phyloP scores from a whole-genome alignment of 64 coral and sea anemone genomes.

The Trachythela sp. region DNA sequence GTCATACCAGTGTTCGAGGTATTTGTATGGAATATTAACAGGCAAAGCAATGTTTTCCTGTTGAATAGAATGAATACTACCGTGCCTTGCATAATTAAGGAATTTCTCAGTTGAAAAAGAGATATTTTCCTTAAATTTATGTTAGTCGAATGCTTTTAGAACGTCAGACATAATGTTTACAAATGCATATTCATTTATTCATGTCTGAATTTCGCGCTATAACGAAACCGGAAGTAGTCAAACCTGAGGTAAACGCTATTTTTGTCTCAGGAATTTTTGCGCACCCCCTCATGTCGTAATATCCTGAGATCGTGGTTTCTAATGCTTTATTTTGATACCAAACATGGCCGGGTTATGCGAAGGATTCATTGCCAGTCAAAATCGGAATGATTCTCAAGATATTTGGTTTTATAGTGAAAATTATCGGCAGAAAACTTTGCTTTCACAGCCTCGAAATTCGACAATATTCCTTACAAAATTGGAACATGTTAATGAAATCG shows the following conservation, averaged over 20 bases:
- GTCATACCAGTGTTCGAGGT: background rate
- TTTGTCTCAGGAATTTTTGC: background rate
- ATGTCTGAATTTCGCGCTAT: background rate
- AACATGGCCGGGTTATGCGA: background rate
- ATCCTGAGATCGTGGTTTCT: background rate
- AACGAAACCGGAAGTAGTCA: background rate
- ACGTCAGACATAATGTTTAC: background rate
- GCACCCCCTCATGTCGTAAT: background rate
- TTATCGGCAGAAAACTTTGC: background rate
- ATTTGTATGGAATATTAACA: constrained; percentile 3
- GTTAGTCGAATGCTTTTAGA: background rate
- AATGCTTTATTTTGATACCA: constrained; percentile 25
- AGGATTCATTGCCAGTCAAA: background rate
- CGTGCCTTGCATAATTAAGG: background rate
- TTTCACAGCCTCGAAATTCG: background rate
- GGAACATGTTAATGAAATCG: background rate
- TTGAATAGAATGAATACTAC: background rate
- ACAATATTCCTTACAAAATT: background rate
- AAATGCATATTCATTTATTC: background rate
- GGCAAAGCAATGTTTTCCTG: background rate
- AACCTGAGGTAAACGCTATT: background rate
- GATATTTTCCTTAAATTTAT: background rate
- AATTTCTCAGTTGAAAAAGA: background rate
- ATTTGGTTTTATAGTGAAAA: background rate
- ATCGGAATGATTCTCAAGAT: background rate